Evolutionary conservation across 2,113 vertebrate species (phyloP).

Genomic region (Chinchilla lanigera): DNA sequence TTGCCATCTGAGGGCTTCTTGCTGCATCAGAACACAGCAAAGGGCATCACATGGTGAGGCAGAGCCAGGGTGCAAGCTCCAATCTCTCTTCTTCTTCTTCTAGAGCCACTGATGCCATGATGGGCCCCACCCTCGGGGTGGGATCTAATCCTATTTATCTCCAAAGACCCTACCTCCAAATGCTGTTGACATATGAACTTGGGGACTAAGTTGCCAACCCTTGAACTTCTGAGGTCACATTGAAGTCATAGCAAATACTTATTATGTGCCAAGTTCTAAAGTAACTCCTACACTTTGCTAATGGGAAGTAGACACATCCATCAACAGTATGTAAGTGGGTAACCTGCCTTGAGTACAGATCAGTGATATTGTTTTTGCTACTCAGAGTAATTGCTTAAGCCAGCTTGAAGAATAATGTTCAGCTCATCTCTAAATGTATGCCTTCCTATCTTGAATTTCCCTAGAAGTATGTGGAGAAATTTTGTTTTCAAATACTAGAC

Average conservation of each 20-base stretch:
- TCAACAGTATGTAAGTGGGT: fast-evolving
- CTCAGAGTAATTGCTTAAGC: neutral
- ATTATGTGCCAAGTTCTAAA: neutral
- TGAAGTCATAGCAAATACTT: neutral
- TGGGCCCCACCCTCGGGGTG: neutral
- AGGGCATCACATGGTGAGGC: neutral
- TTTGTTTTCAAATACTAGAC: neutral
- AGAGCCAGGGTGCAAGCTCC: no score
- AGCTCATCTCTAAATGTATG: neutral
- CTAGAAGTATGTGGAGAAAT: neutral
- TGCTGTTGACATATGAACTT: neutral
- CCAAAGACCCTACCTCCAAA: neutral
- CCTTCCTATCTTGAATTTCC: neutral
- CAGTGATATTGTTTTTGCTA: neutral
- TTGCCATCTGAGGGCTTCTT: neutral
- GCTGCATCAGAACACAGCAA: neutral
- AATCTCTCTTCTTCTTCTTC: neutral
- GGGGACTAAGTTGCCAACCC: neutral
- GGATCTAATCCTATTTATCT: neutral
- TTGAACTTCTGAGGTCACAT: neutral
- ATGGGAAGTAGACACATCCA: neutral
- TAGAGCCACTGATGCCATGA: neutral
- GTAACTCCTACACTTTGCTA: neutral
- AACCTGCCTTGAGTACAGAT: no score
- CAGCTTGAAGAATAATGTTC: neutral